A percentile compares a stretch with the other conserved stretches of the same genome.
Conservation (phyloP, 2,113 vertebrate species). For the Mugil cephalus region DNA sequence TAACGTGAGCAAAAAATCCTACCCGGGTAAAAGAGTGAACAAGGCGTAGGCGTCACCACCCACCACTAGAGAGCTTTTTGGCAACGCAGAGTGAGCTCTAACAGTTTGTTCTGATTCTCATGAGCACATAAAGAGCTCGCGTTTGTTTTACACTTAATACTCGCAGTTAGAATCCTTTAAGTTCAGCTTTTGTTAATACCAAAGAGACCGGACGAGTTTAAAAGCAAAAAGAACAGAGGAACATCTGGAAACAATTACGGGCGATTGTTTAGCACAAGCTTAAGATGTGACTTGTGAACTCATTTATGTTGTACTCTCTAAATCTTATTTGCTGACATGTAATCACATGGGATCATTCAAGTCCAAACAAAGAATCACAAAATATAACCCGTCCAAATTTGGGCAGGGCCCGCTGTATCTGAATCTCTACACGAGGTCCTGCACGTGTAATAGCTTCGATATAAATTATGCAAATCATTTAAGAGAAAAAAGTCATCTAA, state of each 20-base stretch:
- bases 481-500: slow-evolving; percentile 1
- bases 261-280: slow-evolving; percentile 8
- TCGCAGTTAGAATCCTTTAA: slow-evolving; percentile 39
- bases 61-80: slow-evolving; percentile 66
- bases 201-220: slow-evolving; percentile 4
- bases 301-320: neutral
- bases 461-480: slow-evolving; percentile 40
- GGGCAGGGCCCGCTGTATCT: slow-evolving; percentile 13
- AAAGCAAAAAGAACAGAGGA: slow-evolving; percentile 24
- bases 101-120: slow-evolving; percentile 73
- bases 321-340: neutral
- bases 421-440: slow-evolving; percentile 14
- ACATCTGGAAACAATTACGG: slow-evolving; percentile 37
- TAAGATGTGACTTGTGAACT: slow-evolving; percentile 2
- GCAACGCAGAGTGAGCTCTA: slow-evolving; percentile 52
- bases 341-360: neutral
- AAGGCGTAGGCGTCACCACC: slow-evolving; percentile 69
- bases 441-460: slow-evolving; percentile 8
- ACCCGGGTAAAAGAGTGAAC: slow-evolving; percentile 67
- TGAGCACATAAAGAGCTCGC: slow-evolving; percentile 43
- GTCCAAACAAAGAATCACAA: neutral
- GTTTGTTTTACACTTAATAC: slow-evolving; percentile 64
- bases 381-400: neutral
- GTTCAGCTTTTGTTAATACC: slow-evolving; percentile 11
- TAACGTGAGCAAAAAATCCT: slow-evolving; percentile 66